Base-by-base conservation (phyloP, 2,113 vertebrate species). In the Caranx ignobilis region DNA sequence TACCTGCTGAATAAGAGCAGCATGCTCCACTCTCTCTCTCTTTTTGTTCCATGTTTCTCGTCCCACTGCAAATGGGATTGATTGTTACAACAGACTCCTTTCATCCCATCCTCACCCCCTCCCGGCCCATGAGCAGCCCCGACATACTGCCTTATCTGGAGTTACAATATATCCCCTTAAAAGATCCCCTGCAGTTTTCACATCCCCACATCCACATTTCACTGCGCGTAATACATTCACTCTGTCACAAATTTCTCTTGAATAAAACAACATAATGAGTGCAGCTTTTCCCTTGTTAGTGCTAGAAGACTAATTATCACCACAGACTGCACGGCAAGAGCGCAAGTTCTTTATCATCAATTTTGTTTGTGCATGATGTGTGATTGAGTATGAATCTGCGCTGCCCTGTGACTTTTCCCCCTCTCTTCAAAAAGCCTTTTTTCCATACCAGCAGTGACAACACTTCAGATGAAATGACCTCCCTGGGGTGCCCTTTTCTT, bases 391-490 rank as follows among this genome's bases (percentile, higher is more conserved):
- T n/a, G 31, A n/a, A 31, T 71, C 45, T 54, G 48, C 32, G 18
- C 18, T 18, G 55, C 11, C 37, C 65, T 63, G 57, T 61, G 66
- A 54, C 16, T 69, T 69, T 66, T 67, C 68, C 54, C 57, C 54
- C 34, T 67, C 32, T 66, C 11, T 80, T 84, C 71, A 80, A 77
- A 86, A 19, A 59, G 5, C 4, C 3, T n/a, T 59, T 75, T 63
- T 8, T 50, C 48, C 41, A 74, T 70, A 61, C 80, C 69, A 80
- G 72, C n/a, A 66, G n/a, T 18, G 11, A 2, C 32, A 75, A 41
- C 61, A 37, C 68, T 81, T 75, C 12, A 77, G 66, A 77, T 82
- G n/a, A 82, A 81, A 75, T 57, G 26, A 71, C 68, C 57, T 83
- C 52, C 10, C 78, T 37, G n/a, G 72, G 69, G 69, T 72, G 64